Evolutionary conservation across 1,140 invertebrate genomes (phyloP).

Genomic region (Melipona quadrifasciata): DNA sequence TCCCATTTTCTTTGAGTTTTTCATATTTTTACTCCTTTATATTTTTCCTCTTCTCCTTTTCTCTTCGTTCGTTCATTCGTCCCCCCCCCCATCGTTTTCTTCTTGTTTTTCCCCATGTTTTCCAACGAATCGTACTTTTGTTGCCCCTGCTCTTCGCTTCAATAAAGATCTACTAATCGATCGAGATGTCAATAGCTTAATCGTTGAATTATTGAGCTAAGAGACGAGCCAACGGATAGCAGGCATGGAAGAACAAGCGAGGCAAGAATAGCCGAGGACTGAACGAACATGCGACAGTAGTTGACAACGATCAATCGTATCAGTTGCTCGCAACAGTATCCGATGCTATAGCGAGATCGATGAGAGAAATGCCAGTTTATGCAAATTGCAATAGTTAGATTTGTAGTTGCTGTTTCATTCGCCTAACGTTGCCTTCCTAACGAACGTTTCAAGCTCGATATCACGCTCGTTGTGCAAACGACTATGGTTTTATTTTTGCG

Average conservation of each 20-base stretch:
- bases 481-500: conserved; percentile 24
- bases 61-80: neutral
- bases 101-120: too few species aligned
- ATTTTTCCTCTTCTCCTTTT: neutral
- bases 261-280: neutral
- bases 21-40: neutral
- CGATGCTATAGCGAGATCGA: too few species aligned
- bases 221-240: too few species aligned
- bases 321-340: neutral
- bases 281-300: neutral
- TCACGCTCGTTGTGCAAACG: conserved; percentile 1
- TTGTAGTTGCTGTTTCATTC: neutral
- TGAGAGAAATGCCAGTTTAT: neutral
- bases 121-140: neutral
- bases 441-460: neutral
- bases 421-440: conserved; percentile 5
- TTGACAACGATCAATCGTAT: neutral
- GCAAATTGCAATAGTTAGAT: neutral
- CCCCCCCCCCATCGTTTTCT: too few species aligned
- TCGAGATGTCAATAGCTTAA: neutral
- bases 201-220: neutral
- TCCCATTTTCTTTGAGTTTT: neutral
- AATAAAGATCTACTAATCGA: neutral
- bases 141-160: neutral
- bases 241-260: neutral